Evolutionary conservation across 1,140 invertebrate genomes (phyloP), one percentile per base, ranked within the genome.

Genomic region (Phortica variegata): DNA sequence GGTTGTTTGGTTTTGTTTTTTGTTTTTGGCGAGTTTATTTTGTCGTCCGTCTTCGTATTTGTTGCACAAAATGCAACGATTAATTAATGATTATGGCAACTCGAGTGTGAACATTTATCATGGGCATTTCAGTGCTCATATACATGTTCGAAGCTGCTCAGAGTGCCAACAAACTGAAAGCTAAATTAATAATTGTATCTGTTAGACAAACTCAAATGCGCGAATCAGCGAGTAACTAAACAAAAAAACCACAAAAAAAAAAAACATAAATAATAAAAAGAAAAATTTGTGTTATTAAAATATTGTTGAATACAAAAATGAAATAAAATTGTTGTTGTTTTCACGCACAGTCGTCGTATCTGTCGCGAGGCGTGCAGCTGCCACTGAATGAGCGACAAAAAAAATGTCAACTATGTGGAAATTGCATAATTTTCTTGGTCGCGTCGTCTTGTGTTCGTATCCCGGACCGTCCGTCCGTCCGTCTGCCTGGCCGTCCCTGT

Each of bases 381-480:
- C 52, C 49, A 39, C 12, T 47, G 42, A 41, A 39, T 38, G 36
- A 10, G 23, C 23, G 5, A 26, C 23, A 26, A 26, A 26, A 26
- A n/a, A 3, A 7, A 38, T 38, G 18, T 38, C 36, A 38, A 38
- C 12, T 17, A 16, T 38, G 36, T 12, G 13, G 6, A 38, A 38
- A 47, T 63, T 63, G 58, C 62, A 66, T 66, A 66, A 66, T 61
- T 68, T 33, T 49, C 34, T 37, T 26, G 38, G n/a, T n/a, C n/a
- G n/a, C n/a, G n/a, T n/a, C n/a, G n/a, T n/a, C n/a, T n/a, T n/a
- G n/a, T n/a, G n/a, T n/a, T n/a, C n/a, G n/a, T n/a, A n/a, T n/a
- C n/a, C n/a, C n/a, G 47, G 48, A 37, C 44, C 45, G 18, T 38
- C 38, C 32, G 37, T 40, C 41, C 40, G 59, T 40, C 47, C 57